Evolutionary conservation across 2,797 vertebrate species (phyloP), one percentile per base, ranked within the genome.

Genomic region (Esox masquinongy): DNA sequence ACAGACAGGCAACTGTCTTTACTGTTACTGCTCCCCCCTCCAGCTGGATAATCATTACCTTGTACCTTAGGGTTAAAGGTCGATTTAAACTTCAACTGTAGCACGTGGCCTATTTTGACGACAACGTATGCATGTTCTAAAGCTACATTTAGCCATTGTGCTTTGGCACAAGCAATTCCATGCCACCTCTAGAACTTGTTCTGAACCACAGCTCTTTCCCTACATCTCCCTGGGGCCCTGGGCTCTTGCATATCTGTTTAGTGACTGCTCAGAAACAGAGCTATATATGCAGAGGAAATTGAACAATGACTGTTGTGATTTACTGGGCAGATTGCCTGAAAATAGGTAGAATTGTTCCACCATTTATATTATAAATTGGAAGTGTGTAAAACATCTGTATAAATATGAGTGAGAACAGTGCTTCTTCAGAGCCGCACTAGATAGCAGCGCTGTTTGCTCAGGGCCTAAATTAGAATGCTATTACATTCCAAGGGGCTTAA

Each of bases 401-500:
- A 88, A 89, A 91, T 88, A 87, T 16, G 73, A 82, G 73, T 78
- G 68, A 82, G 83, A 76, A 79, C 56, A 78, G 77, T 53, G 15
- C 76, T 80, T 76, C 69, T 15, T 74, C 67, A 84, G 75, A 19
- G 43, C 51, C 81, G 73, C 86, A 80, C 76, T 68, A 36, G 79
- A 80, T 75, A 68, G 75, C 80, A 88, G 80, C 81, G 77, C 85
- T 90, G 84, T 91, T 89, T 91, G 80, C 81, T 85, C 76, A 69
- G 71, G 70, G 79, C 85, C 89, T 82, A 87, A 89, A 87, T 90
- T 90, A 92, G 88, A 90, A 84, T 79, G 83, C 79, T 81, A 87
- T 83, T 85, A 79, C 88, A 91, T 92, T 93, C 91, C 91, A 82
- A 1, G 0, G 73, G 75, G 83, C 88, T 92, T 86, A 90, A 88